Evolutionary conservation across 2,888 invertebrate genomes (phyloP).

Genomic region (Agrotis exclamationis): DNA sequence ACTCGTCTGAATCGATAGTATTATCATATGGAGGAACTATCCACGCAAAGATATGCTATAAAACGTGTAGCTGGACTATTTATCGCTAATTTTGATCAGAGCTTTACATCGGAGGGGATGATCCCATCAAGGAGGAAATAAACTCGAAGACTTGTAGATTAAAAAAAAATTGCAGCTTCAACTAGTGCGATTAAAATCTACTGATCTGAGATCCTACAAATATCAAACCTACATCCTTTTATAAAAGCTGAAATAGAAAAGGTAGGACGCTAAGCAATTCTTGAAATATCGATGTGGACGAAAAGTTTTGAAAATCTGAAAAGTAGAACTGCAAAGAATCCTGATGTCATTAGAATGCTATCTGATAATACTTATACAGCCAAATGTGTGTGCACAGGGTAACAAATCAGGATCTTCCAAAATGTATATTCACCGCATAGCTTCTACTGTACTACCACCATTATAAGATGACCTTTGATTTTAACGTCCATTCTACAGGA

Average conservation of each 20-base stretch:
- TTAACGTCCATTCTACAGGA: constrained; percentile 58
- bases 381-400: background rate
- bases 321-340: background rate
- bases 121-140: background rate
- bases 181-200: too few species aligned
- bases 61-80: background rate
- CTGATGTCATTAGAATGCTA: background rate
- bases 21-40: constrained; percentile 59
- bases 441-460: constrained; percentile 36
- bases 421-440: constrained; percentile 5
- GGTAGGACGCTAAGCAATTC: background rate
- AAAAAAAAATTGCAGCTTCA: background rate
- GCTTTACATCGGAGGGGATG: too few species aligned
- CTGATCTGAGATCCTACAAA: background rate
- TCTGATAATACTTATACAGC: background rate
- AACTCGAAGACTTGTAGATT: background rate
- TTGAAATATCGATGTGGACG: background rate
- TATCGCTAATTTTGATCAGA: background rate
- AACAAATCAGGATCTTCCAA: background rate
- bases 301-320: background rate
- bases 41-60: constrained; percentile 35
- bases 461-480: constrained; percentile 60
- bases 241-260: background rate
- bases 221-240: background rate
- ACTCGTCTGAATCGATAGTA: constrained; percentile 71